Conservation (phyloP, 2,888 invertebrate species). For the Rhimphoctona megacephalus region DNA sequence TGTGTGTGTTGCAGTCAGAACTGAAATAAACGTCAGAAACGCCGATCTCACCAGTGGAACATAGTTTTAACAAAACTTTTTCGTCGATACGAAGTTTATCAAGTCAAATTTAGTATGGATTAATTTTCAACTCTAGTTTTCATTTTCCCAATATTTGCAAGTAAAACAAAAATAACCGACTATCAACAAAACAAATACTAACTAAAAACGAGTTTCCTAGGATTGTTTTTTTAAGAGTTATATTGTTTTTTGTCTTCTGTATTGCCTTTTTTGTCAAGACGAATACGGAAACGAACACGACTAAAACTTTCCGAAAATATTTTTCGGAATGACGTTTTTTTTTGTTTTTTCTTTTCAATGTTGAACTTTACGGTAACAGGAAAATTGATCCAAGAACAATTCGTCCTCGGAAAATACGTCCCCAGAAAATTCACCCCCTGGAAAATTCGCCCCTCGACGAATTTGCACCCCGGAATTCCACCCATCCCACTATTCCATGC, state of each 20-base stretch:
- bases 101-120: background rate
- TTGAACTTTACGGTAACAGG: too few species aligned
- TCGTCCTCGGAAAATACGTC: too few species aligned
- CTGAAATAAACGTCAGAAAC: background rate
- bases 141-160: background rate
- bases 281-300: too few species aligned
- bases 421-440: too few species aligned
- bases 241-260: too few species aligned
- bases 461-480: too few species aligned
- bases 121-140: background rate
- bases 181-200: background rate
- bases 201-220: background rate
- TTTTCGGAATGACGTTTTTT: background rate
- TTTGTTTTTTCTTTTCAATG: background rate
- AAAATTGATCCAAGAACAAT: too few species aligned
- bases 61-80: background rate
- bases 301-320: too few species aligned
- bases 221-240: too few species aligned
- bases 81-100: background rate
- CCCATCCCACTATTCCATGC: too few species aligned
- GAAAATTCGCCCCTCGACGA: too few species aligned
- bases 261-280: too few species aligned
- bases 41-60: background rate
- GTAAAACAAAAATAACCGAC: background rate
- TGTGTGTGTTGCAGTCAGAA: background rate